Evolutionary conservation across 2,797 vertebrate genomes (phyloP).

Genomic region (Sebastes taczanowskii): DNA sequence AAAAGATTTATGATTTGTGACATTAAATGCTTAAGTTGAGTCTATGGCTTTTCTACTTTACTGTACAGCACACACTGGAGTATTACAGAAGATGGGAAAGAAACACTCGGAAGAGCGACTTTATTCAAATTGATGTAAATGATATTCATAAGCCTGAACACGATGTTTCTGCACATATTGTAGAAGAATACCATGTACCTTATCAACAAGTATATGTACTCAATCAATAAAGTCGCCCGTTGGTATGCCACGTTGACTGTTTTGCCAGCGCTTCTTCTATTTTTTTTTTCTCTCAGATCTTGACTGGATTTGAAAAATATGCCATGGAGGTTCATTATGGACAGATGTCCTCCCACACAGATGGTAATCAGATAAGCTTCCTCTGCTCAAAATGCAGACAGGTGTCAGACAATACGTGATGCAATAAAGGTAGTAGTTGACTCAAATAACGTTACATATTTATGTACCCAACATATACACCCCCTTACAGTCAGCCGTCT

Average conservation of each 20-base stretch:
- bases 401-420: constrained; percentile 1
- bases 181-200: neutral
- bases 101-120: neutral
- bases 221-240: neutral
- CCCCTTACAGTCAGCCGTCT: neutral
- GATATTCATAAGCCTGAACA: neutral
- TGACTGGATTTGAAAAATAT: neutral
- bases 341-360: constrained; percentile 13
- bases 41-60: neutral
- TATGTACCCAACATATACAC: neutral
- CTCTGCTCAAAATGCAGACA: constrained; percentile 1
- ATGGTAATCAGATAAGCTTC: neutral
- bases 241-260: neutral
- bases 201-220: neutral
- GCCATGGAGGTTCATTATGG: neutral
- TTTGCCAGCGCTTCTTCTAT: neutral
- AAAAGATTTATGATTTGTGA: constrained; percentile 34
- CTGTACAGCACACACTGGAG: neutral
- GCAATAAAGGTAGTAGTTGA: neutral
- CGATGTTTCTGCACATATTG: neutral
- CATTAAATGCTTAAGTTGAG: constrained; percentile 1
- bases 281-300: neutral
- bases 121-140: neutral
- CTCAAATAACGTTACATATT: neutral
- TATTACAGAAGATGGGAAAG: neutral